These are phyloP conservation scores for Danaus plexippus DNA, from an alignment of 1,140 invertebrate species.

Conservation along the genomic window DNA sequence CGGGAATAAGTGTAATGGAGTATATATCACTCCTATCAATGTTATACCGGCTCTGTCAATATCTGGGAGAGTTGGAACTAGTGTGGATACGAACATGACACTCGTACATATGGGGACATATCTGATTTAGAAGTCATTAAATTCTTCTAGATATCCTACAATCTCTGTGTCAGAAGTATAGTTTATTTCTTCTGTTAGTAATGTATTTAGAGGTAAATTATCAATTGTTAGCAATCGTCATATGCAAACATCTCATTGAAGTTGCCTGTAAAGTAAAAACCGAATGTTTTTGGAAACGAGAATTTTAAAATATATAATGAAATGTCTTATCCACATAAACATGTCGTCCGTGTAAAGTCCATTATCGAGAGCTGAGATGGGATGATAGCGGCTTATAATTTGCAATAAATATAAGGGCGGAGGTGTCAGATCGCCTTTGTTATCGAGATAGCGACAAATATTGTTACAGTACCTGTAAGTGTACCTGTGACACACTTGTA, in stretches of 20 bases:
- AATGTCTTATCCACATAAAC: slow-evolving; percentile 28
- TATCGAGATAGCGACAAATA: slow-evolving; percentile 30
- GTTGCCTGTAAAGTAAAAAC: too few relatives aligned
- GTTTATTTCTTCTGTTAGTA: too few relatives aligned
- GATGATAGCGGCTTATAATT: slow-evolving; percentile 54
- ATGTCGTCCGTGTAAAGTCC: slow-evolving; percentile 42
- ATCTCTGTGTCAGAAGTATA: too few relatives aligned
- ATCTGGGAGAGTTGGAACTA: slow-evolving; percentile 37
- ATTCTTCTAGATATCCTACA: too few relatives aligned
- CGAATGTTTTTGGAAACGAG: too few relatives aligned
- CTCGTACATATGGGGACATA: too few relatives aligned
- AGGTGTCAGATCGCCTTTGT: slow-evolving; percentile 45
- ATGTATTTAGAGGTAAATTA: too few relatives aligned
- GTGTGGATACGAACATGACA: slow-evolving; percentile 19
- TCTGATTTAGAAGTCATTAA: too few relatives aligned
- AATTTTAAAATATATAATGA: too few relatives aligned
- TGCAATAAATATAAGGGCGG: slow-evolving; percentile 64
- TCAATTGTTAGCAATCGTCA: too few relatives aligned
- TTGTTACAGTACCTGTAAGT: slow-evolving; percentile 8
- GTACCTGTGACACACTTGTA: too few relatives aligned
- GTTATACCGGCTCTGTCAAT: slow-evolving; percentile 57
- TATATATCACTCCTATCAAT: slow-evolving; percentile 62
- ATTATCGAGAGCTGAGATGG: slow-evolving; percentile 61
- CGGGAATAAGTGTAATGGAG: slow-evolving; percentile 55
- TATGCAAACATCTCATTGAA: too few relatives aligned